These are phyloP conservation scores for Epinotia ramella DNA, from an alignment of 2,888 invertebrate genomes.

Conservation along the genomic window DNA sequence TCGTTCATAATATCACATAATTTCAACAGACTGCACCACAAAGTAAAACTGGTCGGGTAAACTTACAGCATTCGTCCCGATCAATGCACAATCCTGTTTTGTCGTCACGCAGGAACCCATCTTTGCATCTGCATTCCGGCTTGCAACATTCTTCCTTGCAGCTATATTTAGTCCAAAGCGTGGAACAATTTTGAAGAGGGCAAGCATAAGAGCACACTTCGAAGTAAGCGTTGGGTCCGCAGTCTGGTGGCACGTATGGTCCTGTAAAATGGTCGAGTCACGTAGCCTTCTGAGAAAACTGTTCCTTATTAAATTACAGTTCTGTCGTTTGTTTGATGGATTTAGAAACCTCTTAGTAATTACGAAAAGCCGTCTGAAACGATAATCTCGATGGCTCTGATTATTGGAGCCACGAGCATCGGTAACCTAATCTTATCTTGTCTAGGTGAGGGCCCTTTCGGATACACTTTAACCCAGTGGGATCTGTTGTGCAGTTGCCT, in stretches of 20 bases:
- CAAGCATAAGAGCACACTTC: conserved; percentile 19
- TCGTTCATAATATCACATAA: no score
- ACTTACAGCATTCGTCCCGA: conserved; percentile 33
- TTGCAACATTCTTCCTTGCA: conserved; percentile 6
- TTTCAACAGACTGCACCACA: no score
- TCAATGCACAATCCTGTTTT: conserved; percentile 22
- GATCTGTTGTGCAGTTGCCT: no score
- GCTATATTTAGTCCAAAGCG: conserved; percentile 3
- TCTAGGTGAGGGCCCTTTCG: no score
- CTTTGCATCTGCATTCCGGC: conserved; percentile 32
- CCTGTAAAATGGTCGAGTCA: background rate
- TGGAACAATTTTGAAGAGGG: conserved; percentile 19
- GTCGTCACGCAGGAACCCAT: conserved; percentile 25
- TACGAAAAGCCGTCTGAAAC: no score
- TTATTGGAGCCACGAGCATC: no score
- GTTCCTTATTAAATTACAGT: no score
- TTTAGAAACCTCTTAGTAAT: no score
- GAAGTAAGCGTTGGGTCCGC: conserved; percentile 49
- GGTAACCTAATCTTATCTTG: no score
- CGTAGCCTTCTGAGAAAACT: background rate
- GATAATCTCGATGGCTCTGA: no score
- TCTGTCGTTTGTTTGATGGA: no score
- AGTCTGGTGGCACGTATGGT: background rate
- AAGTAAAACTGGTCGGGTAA: background rate
- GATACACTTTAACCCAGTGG: no score